Percentiles rank a stretch among this genome's conserved stretches.
Conservation (phyloP, 2,888 invertebrate species). For the Ichneumoninae sp. region DNA sequence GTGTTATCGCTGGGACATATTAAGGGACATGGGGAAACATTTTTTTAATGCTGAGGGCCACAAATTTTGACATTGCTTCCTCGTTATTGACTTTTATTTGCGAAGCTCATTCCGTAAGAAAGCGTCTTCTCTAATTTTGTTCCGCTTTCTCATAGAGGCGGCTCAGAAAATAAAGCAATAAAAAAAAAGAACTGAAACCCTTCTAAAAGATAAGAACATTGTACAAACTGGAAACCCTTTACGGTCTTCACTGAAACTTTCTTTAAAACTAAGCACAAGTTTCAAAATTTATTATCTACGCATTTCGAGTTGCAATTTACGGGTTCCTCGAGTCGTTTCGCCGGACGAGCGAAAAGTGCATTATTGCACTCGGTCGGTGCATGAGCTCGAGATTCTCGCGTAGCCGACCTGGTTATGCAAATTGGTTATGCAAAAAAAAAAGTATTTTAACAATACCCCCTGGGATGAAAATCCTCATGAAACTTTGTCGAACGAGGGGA, state of each 20-base stretch:
- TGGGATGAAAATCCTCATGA: slow-evolving; percentile 14
- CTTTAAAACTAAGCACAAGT: background rate
- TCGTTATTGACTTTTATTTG: background rate
- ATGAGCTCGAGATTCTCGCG: slow-evolving; percentile 8
- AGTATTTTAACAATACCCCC: slow-evolving; percentile 19
- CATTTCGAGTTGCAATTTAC: background rate
- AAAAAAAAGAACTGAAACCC: background rate
- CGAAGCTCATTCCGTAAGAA: no score
- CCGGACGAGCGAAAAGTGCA: background rate
- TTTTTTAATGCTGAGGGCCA: no score
- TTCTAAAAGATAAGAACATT: no score
- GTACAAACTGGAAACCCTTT: background rate
- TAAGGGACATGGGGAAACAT: no score
- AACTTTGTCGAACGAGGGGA: slow-evolving; percentile 1
- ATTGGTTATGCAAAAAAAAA: slow-evolving; percentile 21
- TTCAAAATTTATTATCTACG: background rate
- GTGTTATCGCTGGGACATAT: background rate
- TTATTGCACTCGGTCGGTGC: background rate
- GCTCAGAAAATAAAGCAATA: background rate
- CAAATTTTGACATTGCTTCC: background rate
- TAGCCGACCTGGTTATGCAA: slow-evolving; percentile 61
- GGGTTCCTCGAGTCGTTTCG: no score
- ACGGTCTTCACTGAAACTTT: background rate
- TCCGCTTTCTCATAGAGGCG: background rate
- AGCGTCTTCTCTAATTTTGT: background rate